phyloP scores from a whole-genome alignment of 2,888 invertebrate genomes.

The Xestia ashworthii region DNA sequence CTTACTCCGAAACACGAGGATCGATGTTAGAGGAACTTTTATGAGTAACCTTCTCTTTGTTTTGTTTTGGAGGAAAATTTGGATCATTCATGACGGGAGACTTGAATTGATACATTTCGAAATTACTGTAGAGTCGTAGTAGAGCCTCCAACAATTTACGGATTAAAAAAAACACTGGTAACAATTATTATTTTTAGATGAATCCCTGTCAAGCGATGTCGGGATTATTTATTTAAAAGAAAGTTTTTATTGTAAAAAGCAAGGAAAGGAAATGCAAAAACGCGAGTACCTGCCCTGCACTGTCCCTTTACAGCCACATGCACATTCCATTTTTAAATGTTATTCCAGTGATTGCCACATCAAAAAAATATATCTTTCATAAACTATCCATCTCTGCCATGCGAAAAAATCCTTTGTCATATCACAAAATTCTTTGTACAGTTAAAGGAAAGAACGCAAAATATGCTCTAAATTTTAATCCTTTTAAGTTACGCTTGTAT shows the following conservation, averaged over 20 bases:
- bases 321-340: constrained; percentile 85
- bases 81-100: constrained; percentile 30
- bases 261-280: constrained; percentile 90
- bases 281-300: constrained; percentile 85
- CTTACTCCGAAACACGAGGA: constrained; percentile 66
- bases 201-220: constrained; percentile 88
- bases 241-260: constrained; percentile 90
- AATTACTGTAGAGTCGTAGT: neutral
- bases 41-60: constrained; percentile 57
- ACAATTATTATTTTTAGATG: constrained; percentile 88
- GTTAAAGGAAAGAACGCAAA: constrained; percentile 68
- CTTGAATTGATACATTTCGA: neutral
- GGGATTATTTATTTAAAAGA: constrained; percentile 91
- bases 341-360: constrained; percentile 81
- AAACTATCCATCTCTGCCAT: constrained; percentile 74
- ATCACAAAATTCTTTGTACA: constrained; percentile 78
- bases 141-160: constrained; percentile 29
- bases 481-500: constrained; percentile 76
- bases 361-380: constrained; percentile 83
- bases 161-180: constrained; percentile 50
- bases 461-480: constrained; percentile 79
- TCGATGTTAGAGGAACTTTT: constrained; percentile 62
- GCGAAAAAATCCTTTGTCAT: constrained; percentile 83
- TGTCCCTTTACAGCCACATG: constrained; percentile 89
- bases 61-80: constrained; percentile 55